A percentile compares a stretch with the other conserved stretches of the same genome.
phyloP scores from a whole-genome alignment of 2,888 invertebrate species.

The Salpingus planirostris region DNA sequence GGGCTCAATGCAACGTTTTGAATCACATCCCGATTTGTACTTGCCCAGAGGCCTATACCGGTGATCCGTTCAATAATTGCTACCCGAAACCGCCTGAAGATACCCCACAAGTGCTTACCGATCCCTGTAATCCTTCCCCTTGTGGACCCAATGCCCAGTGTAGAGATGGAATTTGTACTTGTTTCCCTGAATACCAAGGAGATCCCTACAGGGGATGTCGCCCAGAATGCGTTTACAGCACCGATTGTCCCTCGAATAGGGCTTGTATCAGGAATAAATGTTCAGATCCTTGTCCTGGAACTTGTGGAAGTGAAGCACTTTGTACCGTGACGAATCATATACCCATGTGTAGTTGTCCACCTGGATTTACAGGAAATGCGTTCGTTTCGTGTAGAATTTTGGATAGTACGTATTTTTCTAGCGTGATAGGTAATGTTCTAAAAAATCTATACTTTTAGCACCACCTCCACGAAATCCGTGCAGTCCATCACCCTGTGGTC shows the following conservation, averaged over 20 bases:
- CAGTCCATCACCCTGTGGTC: slow-evolving; percentile 67
- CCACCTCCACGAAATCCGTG: slow-evolving; percentile 53
- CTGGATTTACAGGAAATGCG: slow-evolving; percentile 73
- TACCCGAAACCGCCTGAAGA: slow-evolving; percentile 21
- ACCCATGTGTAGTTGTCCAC: slow-evolving; percentile 70
- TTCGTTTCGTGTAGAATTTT: slow-evolving; percentile 35
- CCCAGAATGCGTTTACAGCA: slow-evolving; percentile 77
- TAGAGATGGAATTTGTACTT: slow-evolving; percentile 74
- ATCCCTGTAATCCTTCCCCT: slow-evolving; percentile 78
- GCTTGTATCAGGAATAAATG: slow-evolving; percentile 83
- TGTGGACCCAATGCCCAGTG: slow-evolving; percentile 77
- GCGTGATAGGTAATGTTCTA: slow-evolving; percentile 7
- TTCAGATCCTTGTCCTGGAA: slow-evolving; percentile 71
- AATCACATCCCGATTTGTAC: slow-evolving; percentile 81
- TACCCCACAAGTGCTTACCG: slow-evolving; percentile 50
- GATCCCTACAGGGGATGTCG: slow-evolving; percentile 81
- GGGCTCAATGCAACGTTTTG: slow-evolving; percentile 68
- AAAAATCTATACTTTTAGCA: slow-evolving; percentile 25
- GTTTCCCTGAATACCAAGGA: slow-evolving; percentile 73
- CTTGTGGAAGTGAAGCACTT: slow-evolving; percentile 71
- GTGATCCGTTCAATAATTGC: slow-evolving; percentile 78
- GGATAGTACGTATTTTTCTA: slow-evolving; percentile 9
- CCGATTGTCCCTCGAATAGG: slow-evolving; percentile 65
- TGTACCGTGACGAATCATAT: slow-evolving; percentile 76
- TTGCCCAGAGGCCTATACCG: slow-evolving; percentile 70